Percentiles rank a stretch among this genome's conserved stretches.
These are phyloP conservation scores for Oostethus manadensis DNA, from an alignment of 2,113 vertebrate species.

Conservation along the genomic window DNA sequence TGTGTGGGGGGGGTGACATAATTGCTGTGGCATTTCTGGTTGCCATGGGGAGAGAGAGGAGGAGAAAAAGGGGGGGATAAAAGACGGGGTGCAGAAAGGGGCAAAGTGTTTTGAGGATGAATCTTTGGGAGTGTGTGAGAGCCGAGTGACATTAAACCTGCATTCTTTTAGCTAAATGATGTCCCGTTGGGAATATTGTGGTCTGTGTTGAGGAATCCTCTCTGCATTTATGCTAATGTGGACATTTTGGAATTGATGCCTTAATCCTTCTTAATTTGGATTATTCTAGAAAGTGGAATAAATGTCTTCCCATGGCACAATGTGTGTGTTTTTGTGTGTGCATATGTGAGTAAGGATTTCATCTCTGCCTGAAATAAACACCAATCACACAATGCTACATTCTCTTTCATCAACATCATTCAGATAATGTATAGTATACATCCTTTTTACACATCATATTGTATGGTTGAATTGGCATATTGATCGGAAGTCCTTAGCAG, in stretches of 20 bases:
- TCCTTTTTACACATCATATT: too few relatives aligned
- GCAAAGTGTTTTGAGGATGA: constrained; percentile 20
- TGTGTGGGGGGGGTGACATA: constrained; percentile 59
- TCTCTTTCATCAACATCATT: constrained; percentile 10
- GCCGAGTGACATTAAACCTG: constrained; percentile 2
- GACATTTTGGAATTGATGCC: constrained; percentile 24
- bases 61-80: not conserved
- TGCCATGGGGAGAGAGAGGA: constrained; percentile 37
- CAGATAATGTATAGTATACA: not conserved
- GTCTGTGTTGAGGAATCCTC: constrained; percentile 3
- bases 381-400: constrained; percentile 7
- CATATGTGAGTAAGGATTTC: constrained; percentile 20
- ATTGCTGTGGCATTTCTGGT: constrained; percentile 53
- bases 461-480: constrained; percentile 27
- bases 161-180: not conserved
- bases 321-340: constrained; percentile 17
- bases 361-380: constrained; percentile 10
- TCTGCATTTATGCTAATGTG: constrained; percentile 8
- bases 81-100: constrained; percentile 18
- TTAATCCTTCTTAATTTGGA: constrained; percentile 39
- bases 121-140: constrained; percentile 17
- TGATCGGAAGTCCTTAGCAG: constrained; percentile 32
- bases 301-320: constrained; percentile 33
- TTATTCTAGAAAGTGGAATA: constrained; percentile 21
- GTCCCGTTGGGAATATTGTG: not conserved